These are phyloP conservation scores for Haliclona indistincta DNA, from an alignment of 37 sponge, comb jelly and placozoan genomes.

Conservation along the genomic window DNA sequence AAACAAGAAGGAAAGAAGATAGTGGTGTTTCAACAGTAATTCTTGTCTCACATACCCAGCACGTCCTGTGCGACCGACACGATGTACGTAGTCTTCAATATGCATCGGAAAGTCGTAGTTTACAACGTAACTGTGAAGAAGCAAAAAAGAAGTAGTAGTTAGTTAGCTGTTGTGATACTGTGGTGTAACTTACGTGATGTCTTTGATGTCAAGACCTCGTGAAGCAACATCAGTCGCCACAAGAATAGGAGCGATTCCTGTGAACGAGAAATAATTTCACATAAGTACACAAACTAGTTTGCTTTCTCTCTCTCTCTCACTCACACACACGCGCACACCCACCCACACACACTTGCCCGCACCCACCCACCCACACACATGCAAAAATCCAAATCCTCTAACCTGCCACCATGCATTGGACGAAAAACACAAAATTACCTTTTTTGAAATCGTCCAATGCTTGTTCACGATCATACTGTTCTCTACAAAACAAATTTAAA, in stretches of 20 bases:
- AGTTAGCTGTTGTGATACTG: no score
- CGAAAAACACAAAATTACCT: slow-evolving; percentile 65
- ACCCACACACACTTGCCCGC: no score
- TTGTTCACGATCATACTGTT: slow-evolving; percentile 93
- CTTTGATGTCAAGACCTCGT: slow-evolving; percentile 94
- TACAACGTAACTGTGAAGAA: slow-evolving; percentile 85
- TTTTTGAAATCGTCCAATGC: slow-evolving; percentile 93
- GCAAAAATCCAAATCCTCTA: no score
- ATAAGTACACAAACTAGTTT: neutral
- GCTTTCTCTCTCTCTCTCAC: no score
- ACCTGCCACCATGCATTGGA: no score
- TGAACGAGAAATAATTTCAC: neutral
- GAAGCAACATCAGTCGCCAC: slow-evolving; percentile 98
- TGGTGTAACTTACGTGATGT: slow-evolving; percentile 86
- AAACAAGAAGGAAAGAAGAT: no score
- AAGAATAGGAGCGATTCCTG: slow-evolving; percentile 77
- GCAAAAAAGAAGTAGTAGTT: no score
- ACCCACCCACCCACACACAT: no score
- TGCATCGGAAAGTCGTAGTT: slow-evolving; percentile 95
- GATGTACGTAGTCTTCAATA: slow-evolving; percentile 97
- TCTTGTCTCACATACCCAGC: slow-evolving; percentile 73
- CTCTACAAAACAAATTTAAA: slow-evolving; percentile 41
- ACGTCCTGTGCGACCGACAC: slow-evolving; percentile 95
- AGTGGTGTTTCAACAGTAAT: neutral
- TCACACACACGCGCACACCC: no score